Conservation (phyloP, 1,140 invertebrate genomes). For the Akabosia matsudoensis region DNA sequence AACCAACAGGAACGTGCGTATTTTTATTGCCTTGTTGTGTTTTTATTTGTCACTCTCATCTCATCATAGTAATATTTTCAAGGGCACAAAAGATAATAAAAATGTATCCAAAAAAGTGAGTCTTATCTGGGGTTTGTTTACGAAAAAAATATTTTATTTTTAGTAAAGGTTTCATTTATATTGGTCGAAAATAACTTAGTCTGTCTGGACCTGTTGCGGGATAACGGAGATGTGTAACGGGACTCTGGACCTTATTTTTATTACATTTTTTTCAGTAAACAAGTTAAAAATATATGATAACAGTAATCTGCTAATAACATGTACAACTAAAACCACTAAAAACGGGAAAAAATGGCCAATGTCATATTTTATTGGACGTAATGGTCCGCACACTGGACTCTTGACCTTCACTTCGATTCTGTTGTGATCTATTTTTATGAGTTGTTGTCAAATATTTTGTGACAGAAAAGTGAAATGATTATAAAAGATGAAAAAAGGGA, state of each 20-base stretch:
- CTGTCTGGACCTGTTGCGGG: background rate
- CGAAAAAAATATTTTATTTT: background rate
- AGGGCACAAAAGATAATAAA: background rate
- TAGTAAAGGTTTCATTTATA: background rate
- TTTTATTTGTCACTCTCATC: no score
- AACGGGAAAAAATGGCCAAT: background rate
- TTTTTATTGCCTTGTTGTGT: no score
- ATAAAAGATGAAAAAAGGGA: no score
- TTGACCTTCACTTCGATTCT: no score
- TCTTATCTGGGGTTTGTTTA: background rate
- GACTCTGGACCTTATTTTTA: no score
- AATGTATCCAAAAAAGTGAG: background rate
- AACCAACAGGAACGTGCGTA: no score
- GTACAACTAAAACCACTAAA: background rate
- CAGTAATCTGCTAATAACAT: background rate
- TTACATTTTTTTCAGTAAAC: background rate
- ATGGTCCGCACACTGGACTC: no score
- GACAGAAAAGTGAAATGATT: no score
- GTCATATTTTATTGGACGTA: background rate
- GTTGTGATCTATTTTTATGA: background rate
- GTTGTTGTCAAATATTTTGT: background rate
- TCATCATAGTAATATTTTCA: no score
- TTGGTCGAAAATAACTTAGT: background rate
- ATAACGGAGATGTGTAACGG: background rate
- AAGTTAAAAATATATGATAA: background rate